Base-by-base conservation (phyloP, 2,113 vertebrate genomes). In the Colinus virginianus region DNA sequence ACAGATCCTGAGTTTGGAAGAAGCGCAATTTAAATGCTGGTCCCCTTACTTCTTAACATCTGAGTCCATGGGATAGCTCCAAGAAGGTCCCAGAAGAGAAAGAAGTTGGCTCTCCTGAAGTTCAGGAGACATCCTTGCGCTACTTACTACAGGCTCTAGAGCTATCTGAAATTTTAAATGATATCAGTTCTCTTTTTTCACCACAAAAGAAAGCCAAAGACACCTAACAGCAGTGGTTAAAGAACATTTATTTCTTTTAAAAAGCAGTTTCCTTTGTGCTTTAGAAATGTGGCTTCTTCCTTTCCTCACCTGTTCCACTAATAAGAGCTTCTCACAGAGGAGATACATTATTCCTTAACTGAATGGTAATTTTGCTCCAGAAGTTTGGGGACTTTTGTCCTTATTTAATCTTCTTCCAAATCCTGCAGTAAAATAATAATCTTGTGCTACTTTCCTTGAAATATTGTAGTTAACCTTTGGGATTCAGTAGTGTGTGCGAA, bases 391-490 rank as follows among this genome's bases (percentile, higher is more conserved):
- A 59, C 42, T 28, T 36, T 81, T 4, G 46, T 87, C 34, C 32
- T 84, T 55, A 63, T 42, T 77, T 89, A 89, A 90, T 95, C 49
- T 46, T 84, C 43, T 89, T 87, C 40, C 67, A 79, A 6, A 79
- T 94, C 43, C 78, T n/a, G 7, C 25, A 34, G 34, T 85, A 69
- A 70, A 92, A 79, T 80, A 6, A 61, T 83, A 61, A 92, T 89
- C 36, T 90, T 70, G 48, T 91, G 64, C 75, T 89, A 28, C 68
- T 85, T 89, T 28, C 68, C 36, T 32, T 91, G 12, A 80, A 90
- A 84, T 77, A 79, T 18, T 63, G 15, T 77, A 68, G 93, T 80
- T 93, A 94, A 92, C 78, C 91, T 95, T 92, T 90, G 91, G 46
- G 94, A 88, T 94, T 91, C 62, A 58, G 36, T 93, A 48, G 22